phyloP scores from a whole-genome alignment of 2,888 invertebrate genomes.

The Dryadula phaetusa region DNA sequence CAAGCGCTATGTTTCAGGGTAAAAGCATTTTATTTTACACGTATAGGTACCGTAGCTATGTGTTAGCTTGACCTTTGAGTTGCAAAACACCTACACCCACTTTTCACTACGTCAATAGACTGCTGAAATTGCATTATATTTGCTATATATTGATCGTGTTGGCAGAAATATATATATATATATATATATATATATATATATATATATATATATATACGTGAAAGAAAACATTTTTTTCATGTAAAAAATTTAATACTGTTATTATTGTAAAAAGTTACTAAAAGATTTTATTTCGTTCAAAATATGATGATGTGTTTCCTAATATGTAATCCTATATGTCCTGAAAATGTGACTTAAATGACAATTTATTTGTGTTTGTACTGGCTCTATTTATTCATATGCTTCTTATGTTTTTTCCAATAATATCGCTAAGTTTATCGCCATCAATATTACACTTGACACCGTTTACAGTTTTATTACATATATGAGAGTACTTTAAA shows the following conservation, averaged over 20 bases:
- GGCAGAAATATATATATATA: too few relatives aligned
- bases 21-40: background rate
- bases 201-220: too few relatives aligned
- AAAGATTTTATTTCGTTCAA: too few relatives aligned
- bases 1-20: background rate
- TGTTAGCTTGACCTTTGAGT: background rate
- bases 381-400: background rate
- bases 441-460: slow-evolving; percentile 8
- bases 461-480: slow-evolving; percentile 8
- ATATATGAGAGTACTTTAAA: background rate
- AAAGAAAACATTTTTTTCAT: too few relatives aligned
- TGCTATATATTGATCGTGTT: slow-evolving; percentile 4
- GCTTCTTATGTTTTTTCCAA: background rate
- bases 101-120: slow-evolving; percentile 5
- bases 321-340: too few relatives aligned
- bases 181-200: too few relatives aligned
- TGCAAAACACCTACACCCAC: background rate
- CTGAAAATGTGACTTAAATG: too few relatives aligned
- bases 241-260: too few relatives aligned
- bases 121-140: slow-evolving; percentile 6
- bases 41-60: background rate
- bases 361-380: too few relatives aligned
- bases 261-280: too few relatives aligned
- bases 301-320: too few relatives aligned
- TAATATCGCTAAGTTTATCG: background rate